phyloP scores from a whole-genome alignment of 2,113 vertebrate genomes.

The pig (Sus scrofa) region DNA sequence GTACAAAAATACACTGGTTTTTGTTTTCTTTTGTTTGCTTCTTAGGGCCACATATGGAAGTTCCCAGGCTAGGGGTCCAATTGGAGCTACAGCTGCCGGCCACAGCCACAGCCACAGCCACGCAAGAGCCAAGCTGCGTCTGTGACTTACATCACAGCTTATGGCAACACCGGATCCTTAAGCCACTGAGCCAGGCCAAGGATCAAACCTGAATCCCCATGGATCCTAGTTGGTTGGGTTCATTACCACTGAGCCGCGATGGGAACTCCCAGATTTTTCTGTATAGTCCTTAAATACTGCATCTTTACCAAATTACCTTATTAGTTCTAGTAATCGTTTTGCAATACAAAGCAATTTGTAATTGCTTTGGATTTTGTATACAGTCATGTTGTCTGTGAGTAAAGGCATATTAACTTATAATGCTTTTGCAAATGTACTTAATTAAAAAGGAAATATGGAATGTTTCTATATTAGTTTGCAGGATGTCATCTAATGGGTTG shows the following conservation, averaged over 20 bases:
- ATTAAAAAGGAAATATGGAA: neutral
- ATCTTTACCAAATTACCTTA: conserved; percentile 46
- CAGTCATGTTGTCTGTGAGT: neutral
- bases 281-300: neutral
- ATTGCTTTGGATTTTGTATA: neutral
- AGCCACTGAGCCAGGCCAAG: no score
- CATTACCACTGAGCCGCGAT: no score
- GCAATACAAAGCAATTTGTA: neutral
- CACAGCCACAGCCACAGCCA: no score
- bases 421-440: neutral
- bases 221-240: no score
- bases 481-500: neutral
- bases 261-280: neutral
- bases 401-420: neutral
- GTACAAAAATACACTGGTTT: conserved; percentile 7
- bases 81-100: no score
- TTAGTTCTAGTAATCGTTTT: conserved; percentile 9
- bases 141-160: no score
- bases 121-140: no score
- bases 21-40: no score
- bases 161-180: no score
- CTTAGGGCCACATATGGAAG: no score
- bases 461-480: neutral
- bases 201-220: no score
- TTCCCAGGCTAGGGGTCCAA: no score